Conservation (phyloP, 2,797 vertebrate species). For the Botia kubotai region DNA sequence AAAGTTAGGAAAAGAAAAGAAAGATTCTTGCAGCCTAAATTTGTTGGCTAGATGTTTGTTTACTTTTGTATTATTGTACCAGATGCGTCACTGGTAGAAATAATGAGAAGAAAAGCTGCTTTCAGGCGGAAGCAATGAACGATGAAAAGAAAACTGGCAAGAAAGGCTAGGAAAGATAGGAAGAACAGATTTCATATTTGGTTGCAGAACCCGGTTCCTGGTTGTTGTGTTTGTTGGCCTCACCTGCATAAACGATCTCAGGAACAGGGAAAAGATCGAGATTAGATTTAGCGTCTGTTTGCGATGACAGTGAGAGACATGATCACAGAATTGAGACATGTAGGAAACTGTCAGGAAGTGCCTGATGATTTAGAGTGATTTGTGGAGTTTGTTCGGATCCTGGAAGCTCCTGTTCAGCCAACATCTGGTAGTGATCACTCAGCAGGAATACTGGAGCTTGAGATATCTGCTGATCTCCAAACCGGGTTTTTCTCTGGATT, state of each 20-base stretch:
- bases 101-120: constrained; percentile 43
- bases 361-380: constrained; percentile 80
- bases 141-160: constrained; percentile 10
- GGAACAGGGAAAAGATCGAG: constrained; percentile 7
- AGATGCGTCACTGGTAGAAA: neutral
- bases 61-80: constrained; percentile 53
- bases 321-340: constrained; percentile 55
- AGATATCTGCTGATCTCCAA: constrained; percentile 56
- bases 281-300: constrained; percentile 65
- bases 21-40: no score
- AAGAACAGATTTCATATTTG: constrained; percentile 43
- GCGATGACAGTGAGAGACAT: constrained; percentile 64
- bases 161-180: neutral
- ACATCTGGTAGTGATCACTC: constrained; percentile 81
- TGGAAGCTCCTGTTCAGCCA: constrained; percentile 72
- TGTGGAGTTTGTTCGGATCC: constrained; percentile 66
- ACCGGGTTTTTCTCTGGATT: constrained; percentile 48
- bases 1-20: no score
- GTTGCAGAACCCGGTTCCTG: constrained; percentile 9
- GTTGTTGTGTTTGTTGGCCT: constrained; percentile 37
- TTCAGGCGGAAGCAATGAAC: constrained; percentile 31
- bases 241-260: constrained; percentile 42
- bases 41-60: constrained; percentile 60
- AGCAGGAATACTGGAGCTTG: constrained; percentile 30
- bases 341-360: constrained; percentile 71